A percentile compares a stretch with the other conserved stretches of the same genome.
Conservation (phyloP, 2,797 vertebrate species). For the Morus bassanus region DNA sequence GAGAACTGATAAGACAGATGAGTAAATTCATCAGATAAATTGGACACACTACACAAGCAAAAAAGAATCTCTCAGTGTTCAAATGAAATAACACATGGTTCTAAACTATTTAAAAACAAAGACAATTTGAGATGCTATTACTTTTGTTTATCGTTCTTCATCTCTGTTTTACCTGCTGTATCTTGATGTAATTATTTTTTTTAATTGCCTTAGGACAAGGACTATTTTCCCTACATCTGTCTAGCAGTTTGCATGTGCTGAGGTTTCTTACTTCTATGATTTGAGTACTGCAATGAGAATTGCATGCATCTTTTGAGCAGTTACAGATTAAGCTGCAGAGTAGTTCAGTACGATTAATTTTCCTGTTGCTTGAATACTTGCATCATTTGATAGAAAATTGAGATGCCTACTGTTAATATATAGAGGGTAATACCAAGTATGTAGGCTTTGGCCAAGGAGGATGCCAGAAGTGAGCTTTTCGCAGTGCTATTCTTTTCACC, state of each 20-base stretch:
- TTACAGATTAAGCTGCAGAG: background rate
- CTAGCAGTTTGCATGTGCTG: background rate
- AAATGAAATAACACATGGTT: background rate
- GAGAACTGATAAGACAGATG: background rate
- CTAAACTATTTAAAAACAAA: background rate
- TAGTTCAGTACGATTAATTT: background rate
- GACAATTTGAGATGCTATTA: background rate
- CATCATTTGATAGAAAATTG: background rate
- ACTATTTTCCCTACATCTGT: background rate
- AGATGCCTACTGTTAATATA: background rate
- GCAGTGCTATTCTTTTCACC: background rate
- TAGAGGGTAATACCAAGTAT: background rate
- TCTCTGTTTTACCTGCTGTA: background rate
- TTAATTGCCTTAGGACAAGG: background rate
- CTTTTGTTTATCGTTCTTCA: background rate
- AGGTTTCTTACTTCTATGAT: background rate
- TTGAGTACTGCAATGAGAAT: background rate
- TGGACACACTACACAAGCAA: background rate
- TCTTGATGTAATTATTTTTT: background rate
- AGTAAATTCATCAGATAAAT: constrained; percentile 12
- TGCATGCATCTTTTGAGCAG: background rate
- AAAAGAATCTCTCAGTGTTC: background rate
- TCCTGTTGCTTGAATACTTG: background rate
- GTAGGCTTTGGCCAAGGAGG: background rate
- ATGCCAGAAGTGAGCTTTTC: background rate